phyloP scores from a whole-genome alignment of 1,140 invertebrate genomes.

The Coptotermes formosanus region DNA sequence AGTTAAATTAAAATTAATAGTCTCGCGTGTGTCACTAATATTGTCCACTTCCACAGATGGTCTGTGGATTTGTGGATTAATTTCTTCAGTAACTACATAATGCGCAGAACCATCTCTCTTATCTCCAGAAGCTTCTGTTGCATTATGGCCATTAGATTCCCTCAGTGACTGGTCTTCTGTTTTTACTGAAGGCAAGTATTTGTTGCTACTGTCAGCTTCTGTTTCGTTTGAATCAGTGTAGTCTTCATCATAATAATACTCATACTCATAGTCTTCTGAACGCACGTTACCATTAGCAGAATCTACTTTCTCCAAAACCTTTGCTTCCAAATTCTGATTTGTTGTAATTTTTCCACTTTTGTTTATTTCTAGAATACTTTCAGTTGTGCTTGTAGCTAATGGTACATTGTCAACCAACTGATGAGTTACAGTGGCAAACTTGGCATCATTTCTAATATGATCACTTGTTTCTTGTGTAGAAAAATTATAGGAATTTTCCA shows the following conservation, averaged over 20 bases:
- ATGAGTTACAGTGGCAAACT: background rate
- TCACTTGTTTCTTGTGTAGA: background rate
- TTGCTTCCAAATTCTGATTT: background rate
- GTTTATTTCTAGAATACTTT: background rate
- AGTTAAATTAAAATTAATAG: background rate
- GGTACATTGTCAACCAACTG: background rate
- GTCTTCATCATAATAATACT: background rate
- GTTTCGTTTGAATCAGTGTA: background rate
- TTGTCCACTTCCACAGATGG: background rate
- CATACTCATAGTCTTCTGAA: background rate
- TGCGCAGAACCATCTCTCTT: background rate
- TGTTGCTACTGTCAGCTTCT: background rate
- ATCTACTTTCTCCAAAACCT: background rate
- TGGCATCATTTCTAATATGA: background rate
- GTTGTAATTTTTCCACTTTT: background rate
- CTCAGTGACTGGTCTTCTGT: background rate
- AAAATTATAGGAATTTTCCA: background rate
- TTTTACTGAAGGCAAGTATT: background rate
- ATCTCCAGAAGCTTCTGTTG: background rate
- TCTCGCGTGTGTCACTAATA: background rate
- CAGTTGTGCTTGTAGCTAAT: background rate
- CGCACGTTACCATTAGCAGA: background rate
- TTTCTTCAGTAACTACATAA: background rate
- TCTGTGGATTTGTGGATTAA: background rate
- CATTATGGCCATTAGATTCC: no score